These are phyloP conservation scores for Brachypalpus laphriformis DNA, from an alignment of 2,888 invertebrate genomes.

Conservation along the genomic window DNA sequence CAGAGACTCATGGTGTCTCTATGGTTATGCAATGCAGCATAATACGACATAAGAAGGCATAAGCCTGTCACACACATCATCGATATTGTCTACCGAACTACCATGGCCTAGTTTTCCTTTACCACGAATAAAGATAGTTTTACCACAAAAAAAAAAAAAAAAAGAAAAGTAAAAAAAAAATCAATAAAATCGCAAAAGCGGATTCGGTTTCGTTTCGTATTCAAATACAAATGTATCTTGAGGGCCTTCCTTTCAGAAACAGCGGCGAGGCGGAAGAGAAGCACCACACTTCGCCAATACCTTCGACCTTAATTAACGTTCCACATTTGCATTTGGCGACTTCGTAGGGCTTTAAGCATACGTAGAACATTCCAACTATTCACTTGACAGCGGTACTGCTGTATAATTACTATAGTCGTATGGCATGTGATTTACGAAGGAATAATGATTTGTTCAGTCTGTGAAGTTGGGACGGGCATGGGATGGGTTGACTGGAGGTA, in stretches of 20 bases:
- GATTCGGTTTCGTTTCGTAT: conserved; percentile 35
- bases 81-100: conserved; percentile 25
- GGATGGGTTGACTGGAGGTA: not conserved
- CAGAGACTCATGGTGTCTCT: not conserved
- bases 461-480: not conserved
- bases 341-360: not conserved
- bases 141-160: not conserved
- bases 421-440: not conserved
- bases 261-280: not conserved
- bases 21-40: conserved; percentile 6
- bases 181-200: conserved; percentile 42
- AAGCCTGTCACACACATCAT: conserved; percentile 23
- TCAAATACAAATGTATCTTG: conserved; percentile 1
- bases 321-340: conserved; percentile 17
- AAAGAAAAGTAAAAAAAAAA: conserved; percentile 1
- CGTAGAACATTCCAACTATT: not conserved
- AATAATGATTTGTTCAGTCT: not conserved
- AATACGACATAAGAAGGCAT: conserved; percentile 16
- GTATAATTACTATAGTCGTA: not conserved
- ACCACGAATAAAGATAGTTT: conserved; percentile 2
- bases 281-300: not conserved
- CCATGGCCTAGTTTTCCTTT: conserved; percentile 35
- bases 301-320: conserved; percentile 11
- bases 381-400: not conserved
- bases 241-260: not conserved